phyloP scores from a whole-genome alignment of 2,888 invertebrate species.

The Erebia palarica region DNA sequence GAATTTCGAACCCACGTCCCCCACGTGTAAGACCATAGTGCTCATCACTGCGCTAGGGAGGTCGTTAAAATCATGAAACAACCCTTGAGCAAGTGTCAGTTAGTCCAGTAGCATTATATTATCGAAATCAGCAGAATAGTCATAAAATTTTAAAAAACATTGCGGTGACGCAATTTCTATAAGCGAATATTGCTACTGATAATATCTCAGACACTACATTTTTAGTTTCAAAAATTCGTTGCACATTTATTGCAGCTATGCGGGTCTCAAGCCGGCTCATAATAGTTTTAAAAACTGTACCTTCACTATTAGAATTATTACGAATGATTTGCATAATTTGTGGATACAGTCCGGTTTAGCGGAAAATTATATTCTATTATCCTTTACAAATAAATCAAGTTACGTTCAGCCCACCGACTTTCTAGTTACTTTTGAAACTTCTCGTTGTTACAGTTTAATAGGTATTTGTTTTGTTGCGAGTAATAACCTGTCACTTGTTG shows the following conservation, averaged over 20 bases:
- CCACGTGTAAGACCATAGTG: no score
- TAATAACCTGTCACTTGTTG: slow-evolving; percentile 3
- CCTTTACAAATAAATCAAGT: slow-evolving; percentile 10
- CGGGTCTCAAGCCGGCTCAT: neutral
- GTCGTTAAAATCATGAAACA: no score
- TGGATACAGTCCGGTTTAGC: neutral
- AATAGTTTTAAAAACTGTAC: neutral
- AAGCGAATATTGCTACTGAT: no score
- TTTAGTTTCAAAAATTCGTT: no score
- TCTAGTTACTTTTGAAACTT: slow-evolving; percentile 4
- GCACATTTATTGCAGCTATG: no score
- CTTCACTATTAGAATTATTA: neutral
- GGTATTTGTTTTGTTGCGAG: neutral
- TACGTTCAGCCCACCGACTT: slow-evolving; percentile 1
- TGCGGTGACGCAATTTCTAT: no score
- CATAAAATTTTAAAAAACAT: no score
- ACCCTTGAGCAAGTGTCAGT: no score
- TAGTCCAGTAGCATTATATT: no score
- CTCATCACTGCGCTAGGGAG: no score
- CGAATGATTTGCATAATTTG: slow-evolving; percentile 14
- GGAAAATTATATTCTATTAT: slow-evolving; percentile 11
- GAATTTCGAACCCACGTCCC: no score
- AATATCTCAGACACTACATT: neutral
- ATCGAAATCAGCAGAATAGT: no score
- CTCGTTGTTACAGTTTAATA: slow-evolving; percentile 3